These are phyloP conservation scores for Gymnocheta viridis DNA, from an alignment of 2,888 invertebrate species.

Conservation along the genomic window DNA sequence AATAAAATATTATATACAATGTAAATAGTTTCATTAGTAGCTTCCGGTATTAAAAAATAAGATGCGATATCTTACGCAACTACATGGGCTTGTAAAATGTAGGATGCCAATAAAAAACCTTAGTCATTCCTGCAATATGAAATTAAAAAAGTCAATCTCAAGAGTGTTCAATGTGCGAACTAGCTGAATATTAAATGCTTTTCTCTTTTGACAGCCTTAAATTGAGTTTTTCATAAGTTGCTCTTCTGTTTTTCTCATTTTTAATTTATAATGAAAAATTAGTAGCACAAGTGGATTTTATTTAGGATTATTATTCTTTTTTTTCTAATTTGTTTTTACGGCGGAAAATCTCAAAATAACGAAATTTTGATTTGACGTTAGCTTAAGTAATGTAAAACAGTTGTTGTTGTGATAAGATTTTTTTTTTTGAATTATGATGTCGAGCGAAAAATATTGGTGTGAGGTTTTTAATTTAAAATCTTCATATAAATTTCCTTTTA, in stretches of 20 bases:
- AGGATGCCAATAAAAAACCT: no score
- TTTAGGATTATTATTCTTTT: conserved; percentile 54
- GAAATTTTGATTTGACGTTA: conserved; percentile 66
- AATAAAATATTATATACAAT: no score
- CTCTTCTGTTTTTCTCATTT: conserved; percentile 31
- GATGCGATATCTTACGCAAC: no score
- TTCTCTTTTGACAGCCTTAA: no score
- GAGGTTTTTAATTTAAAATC: conserved; percentile 63
- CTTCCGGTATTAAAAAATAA: no score
- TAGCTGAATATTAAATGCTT: no score
- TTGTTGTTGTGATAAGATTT: conserved; percentile 55
- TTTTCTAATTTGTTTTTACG: conserved; percentile 40
- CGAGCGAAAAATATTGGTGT: conserved; percentile 16
- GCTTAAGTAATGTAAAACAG: conserved; percentile 57
- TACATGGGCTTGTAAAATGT: no score
- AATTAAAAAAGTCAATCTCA: no score
- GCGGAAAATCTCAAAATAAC: conserved; percentile 52
- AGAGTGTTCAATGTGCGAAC: no score
- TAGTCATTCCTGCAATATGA: no score
- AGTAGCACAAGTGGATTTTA: conserved; percentile 65
- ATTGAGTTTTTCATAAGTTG: neutral
- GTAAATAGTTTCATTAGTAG: no score
- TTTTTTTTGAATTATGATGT: conserved; percentile 30
- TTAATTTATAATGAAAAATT: conserved; percentile 61
- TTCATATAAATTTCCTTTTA: conserved; percentile 13